These are phyloP conservation scores for Physocephala rufipes DNA, from an alignment of 2,888 invertebrate species.

Conservation along the genomic window DNA sequence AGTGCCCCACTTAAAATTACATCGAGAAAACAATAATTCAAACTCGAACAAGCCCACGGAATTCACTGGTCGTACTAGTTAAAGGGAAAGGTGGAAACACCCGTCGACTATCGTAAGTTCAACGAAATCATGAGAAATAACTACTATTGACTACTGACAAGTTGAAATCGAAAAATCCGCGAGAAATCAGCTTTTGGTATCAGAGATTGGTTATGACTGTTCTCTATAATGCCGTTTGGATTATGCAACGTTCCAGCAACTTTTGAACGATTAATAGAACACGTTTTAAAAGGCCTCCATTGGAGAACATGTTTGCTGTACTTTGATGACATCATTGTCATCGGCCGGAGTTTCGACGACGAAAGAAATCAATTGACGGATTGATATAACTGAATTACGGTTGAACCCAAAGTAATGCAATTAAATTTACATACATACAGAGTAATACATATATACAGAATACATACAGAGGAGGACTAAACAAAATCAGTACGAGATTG, in stretches of 20 bases:
- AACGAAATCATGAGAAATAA: too few relatives aligned
- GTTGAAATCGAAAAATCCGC: slow-evolving; percentile 38
- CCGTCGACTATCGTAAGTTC: too few relatives aligned
- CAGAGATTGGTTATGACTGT: slow-evolving; percentile 30
- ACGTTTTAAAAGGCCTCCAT: slow-evolving; percentile 29
- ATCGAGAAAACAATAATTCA: too few relatives aligned
- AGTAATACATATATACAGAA: too few relatives aligned
- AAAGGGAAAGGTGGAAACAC: too few relatives aligned
- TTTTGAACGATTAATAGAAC: slow-evolving; percentile 44
- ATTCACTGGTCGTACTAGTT: too few relatives aligned
- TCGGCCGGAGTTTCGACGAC: slow-evolving; percentile 37
- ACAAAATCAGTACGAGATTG: slow-evolving; percentile 26
- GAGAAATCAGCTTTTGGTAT: not conserved
- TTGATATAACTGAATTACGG: slow-evolving; percentile 16
- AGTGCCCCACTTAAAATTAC: too few relatives aligned
- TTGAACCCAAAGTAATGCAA: slow-evolving; percentile 26
- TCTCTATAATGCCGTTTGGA: slow-evolving; percentile 47
- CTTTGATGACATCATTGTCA: slow-evolving; percentile 44
- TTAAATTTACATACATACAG: slow-evolving; percentile 1
- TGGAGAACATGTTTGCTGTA: slow-evolving; percentile 45
- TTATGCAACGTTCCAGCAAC: slow-evolving; percentile 43
- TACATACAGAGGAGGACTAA: slow-evolving; percentile 26
- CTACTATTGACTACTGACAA: slow-evolving; percentile 43
- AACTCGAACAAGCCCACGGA: too few relatives aligned
- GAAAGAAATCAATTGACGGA: slow-evolving; percentile 12